A percentile compares a stretch with the other conserved stretches of the same genome.
These are phyloP conservation scores for Agelas oroides DNA, from an alignment of 37 sponge, comb jelly and placozoan genomes.

Conservation along the genomic window DNA sequence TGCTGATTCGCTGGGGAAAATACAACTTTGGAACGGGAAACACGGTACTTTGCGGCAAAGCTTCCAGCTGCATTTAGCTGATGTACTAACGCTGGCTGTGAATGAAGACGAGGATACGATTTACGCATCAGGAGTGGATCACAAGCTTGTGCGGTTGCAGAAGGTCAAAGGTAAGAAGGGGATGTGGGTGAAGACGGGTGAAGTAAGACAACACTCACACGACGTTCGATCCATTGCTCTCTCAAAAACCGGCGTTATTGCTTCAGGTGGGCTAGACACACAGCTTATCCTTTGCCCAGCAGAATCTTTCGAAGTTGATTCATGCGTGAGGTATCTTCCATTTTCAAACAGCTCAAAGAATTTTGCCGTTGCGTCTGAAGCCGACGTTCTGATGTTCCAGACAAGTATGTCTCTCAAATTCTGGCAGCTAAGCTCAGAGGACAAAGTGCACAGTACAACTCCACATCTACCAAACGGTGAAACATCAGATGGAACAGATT, in stretches of 20 bases:
- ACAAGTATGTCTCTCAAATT: conserved; percentile 37
- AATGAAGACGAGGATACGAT: conserved; percentile 45
- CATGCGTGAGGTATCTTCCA: conserved; percentile 19
- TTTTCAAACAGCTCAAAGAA: conserved; percentile 29
- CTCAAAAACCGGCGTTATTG: conserved; percentile 40
- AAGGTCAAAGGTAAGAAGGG: conserved; percentile 15
- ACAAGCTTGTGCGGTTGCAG: conserved; percentile 61
- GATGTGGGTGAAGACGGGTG: conserved; percentile 63
- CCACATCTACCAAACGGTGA: no score
- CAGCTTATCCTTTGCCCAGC: conserved; percentile 33
- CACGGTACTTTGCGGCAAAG: conserved; percentile 72
- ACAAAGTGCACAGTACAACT: not conserved
- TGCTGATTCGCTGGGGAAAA: conserved; percentile 72
- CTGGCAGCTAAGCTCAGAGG: conserved; percentile 30
- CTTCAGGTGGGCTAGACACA: conserved; percentile 84
- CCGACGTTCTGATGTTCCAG: conserved; percentile 44
- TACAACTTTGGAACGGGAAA: conserved; percentile 71
- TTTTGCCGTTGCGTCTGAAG: conserved; percentile 34
- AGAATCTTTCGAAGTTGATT: conserved; percentile 9
- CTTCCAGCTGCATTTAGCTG: conserved; percentile 66
- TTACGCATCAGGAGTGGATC: conserved; percentile 79
- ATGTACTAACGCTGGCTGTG: conserved; percentile 72
- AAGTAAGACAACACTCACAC: conserved; percentile 71
- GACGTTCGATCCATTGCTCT: conserved; percentile 71
- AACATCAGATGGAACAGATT: no score